Percentiles rank a stretch among this genome's conserved stretches.
phyloP scores from a whole-genome alignment of 1,140 invertebrate species.

The Laodelphax striatellus region DNA sequence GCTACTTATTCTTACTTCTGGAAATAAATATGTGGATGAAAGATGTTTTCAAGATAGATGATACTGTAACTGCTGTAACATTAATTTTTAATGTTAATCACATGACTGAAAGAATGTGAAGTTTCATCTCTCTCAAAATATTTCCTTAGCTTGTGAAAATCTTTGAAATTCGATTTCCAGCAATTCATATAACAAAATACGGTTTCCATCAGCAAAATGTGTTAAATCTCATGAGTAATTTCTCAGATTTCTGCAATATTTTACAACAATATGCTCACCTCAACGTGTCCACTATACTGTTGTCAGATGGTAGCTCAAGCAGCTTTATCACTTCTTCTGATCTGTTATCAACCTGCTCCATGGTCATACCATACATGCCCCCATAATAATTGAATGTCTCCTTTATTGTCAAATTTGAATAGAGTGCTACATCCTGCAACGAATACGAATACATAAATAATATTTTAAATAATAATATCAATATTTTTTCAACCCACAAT shows the following conservation, averaged over 20 bases:
- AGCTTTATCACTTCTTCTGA: conserved; percentile 57
- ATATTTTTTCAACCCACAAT: background rate
- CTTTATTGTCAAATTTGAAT: conserved; percentile 72
- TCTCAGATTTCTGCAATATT: too few species aligned
- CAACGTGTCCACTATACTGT: conserved; percentile 28
- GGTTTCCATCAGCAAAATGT: too few species aligned
- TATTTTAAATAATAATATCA: background rate
- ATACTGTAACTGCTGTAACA: too few species aligned
- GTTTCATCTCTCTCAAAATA: too few species aligned
- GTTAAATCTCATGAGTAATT: conserved; percentile 58
- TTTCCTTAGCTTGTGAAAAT: too few species aligned
- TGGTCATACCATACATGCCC: conserved; percentile 66
- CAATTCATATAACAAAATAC: too few species aligned
- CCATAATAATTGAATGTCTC: conserved; percentile 85
- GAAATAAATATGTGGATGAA: too few species aligned
- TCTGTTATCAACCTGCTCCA: conserved; percentile 47
- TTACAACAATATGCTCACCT: conserved; percentile 10
- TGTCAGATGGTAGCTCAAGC: conserved; percentile 55
- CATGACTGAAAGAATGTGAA: too few species aligned
- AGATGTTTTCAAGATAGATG: too few species aligned
- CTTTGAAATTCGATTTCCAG: too few species aligned
- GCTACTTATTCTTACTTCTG: too few species aligned
- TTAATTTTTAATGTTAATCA: too few species aligned
- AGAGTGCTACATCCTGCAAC: conserved; percentile 69
- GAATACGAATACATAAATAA: background rate